These are phyloP conservation scores for Ashinkailepas kermadecensis DNA, from an alignment of 2,888 invertebrate species.

Conservation along the genomic window DNA sequence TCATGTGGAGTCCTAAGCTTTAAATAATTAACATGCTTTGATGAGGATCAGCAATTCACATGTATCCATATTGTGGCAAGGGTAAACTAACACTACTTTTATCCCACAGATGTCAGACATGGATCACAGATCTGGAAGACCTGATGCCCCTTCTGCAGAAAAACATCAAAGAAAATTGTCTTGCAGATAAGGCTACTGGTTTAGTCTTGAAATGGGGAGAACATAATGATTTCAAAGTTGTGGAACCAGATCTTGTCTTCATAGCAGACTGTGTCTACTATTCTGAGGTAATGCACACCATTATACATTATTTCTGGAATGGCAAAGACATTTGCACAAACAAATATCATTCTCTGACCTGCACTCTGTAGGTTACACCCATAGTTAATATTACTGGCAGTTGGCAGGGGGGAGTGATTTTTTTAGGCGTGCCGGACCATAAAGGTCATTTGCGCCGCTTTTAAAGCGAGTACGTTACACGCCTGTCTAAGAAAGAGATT, in stretches of 20 bases:
- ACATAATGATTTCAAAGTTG: neutral
- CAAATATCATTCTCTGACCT: too few relatives aligned
- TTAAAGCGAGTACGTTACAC: too few relatives aligned
- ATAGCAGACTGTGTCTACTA: conserved; percentile 10
- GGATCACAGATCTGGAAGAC: neutral
- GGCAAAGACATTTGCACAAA: too few relatives aligned
- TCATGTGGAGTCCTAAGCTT: too few relatives aligned
- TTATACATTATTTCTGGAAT: too few relatives aligned
- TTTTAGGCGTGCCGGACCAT: too few relatives aligned
- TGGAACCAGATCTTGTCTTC: neutral
- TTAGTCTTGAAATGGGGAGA: neutral
- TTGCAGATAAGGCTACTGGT: neutral
- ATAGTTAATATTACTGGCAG: too few relatives aligned
- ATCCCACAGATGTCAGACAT: neutral
- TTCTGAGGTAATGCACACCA: neutral
- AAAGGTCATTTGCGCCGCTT: too few relatives aligned
- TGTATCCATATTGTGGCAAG: neutral
- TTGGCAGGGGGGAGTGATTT: too few relatives aligned
- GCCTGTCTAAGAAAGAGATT: too few relatives aligned
- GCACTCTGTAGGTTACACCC: too few relatives aligned
- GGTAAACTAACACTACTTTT: neutral
- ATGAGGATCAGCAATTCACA: neutral
- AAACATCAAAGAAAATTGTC: neutral
- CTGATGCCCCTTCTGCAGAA: neutral
- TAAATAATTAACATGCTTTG: too few relatives aligned